A percentile compares a stretch with the other conserved stretches of the same genome.
Evolutionary conservation across 2,797 vertebrate genomes (phyloP).

Genomic region (Pangasius mekongensis): DNA sequence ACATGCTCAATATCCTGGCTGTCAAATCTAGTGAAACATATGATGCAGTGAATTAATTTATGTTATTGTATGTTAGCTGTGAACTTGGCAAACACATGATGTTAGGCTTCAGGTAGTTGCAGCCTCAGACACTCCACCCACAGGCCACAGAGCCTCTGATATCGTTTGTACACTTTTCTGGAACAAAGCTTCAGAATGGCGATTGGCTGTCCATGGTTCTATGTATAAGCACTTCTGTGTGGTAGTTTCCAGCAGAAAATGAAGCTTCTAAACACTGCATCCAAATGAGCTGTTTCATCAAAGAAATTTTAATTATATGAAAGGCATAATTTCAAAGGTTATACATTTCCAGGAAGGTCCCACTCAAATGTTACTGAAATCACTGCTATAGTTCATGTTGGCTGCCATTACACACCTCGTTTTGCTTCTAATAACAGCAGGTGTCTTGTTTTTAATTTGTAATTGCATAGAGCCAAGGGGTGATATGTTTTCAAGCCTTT

Average conservation of each 20-base stretch:
- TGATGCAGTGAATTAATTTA: background rate
- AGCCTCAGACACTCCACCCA: background rate
- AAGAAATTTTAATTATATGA: constrained; percentile 69
- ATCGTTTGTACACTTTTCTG: background rate
- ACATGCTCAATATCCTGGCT: background rate
- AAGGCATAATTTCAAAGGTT: constrained; percentile 53
- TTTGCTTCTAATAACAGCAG: constrained; percentile 4
- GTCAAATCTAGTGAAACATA: background rate
- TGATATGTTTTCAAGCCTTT: constrained; percentile 1
- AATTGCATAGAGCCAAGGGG: background rate
- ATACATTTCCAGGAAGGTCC: constrained; percentile 51
- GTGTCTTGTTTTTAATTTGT: constrained; percentile 7
- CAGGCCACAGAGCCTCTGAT: background rate
- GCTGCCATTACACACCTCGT: background rate
- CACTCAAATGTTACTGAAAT: background rate
- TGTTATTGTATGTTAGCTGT: background rate
- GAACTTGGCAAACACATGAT: background rate
- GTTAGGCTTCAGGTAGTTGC: background rate
- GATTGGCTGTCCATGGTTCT: background rate
- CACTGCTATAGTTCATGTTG: background rate
- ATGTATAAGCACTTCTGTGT: background rate
- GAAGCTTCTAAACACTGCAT: background rate
- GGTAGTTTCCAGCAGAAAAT: background rate
- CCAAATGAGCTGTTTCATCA: constrained; percentile 62
- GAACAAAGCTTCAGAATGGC: background rate